Conservation (phyloP, 2,888 invertebrate genomes). For the Diaprepes abbreviatus region DNA sequence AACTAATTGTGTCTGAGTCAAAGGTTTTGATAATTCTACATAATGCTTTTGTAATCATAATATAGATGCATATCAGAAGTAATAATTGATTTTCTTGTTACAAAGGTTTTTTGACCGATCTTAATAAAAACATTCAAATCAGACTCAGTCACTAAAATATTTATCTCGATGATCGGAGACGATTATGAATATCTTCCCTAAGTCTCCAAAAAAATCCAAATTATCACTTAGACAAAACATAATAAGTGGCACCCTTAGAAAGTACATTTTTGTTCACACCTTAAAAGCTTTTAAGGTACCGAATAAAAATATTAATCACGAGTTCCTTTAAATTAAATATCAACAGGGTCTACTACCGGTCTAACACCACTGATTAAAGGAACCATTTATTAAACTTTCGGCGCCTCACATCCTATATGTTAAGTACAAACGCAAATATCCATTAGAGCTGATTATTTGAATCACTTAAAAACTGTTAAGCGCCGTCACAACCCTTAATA, state of each 20-base stretch:
- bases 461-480: constrained; percentile 33
- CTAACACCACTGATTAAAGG: constrained; percentile 27
- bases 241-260: background rate
- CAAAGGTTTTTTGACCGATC: too few species aligned
- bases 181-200: too few species aligned
- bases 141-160: too few species aligned
- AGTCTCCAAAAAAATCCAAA: too few species aligned
- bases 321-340: background rate
- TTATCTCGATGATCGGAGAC: too few species aligned
- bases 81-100: too few species aligned
- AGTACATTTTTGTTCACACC: constrained; percentile 14
- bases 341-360: background rate
- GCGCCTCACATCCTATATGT: constrained; percentile 28
- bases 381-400: constrained; percentile 39
- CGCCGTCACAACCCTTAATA: constrained; percentile 41
- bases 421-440: constrained; percentile 35
- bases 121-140: too few species aligned
- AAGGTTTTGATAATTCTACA: too few species aligned
- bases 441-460: constrained; percentile 40
- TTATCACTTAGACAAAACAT: constrained; percentile 4
- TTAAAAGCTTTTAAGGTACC: constrained; percentile 1
- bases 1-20: too few species aligned
- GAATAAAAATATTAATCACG: constrained; percentile 14
- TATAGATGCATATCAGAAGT: too few species aligned
- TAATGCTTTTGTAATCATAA: too few species aligned